Percentiles rank a stretch among this genome's conserved stretches.
These are phyloP conservation scores for Stegodyphus dumicola DNA, from an alignment of 1,140 invertebrate species.

Conservation along the genomic window DNA sequence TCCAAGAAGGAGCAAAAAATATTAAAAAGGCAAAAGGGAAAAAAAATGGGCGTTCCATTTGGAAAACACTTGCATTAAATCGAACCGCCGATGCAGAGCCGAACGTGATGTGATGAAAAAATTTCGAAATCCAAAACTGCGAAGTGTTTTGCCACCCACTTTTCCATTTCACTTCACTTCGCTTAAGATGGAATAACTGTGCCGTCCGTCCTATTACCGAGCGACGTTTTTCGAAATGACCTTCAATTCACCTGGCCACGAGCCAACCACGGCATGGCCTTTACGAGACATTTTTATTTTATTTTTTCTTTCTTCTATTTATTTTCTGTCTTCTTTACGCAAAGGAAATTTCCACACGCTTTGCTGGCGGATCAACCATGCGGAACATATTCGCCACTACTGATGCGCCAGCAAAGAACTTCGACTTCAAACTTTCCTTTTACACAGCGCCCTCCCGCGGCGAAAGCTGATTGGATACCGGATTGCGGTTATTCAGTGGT, in stretches of 20 bases:
- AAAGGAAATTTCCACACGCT: constrained; percentile 56
- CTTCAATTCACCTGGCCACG: constrained; percentile 55
- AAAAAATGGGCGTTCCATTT: neutral
- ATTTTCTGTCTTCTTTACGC: constrained; percentile 30
- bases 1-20: too few species aligned
- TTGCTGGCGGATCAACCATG: constrained; percentile 29
- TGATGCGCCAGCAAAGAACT: constrained; percentile 34
- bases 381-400: constrained; percentile 28
- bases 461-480: constrained; percentile 28
- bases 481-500: neutral
- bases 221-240: constrained; percentile 19
- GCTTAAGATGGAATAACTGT: constrained; percentile 48
- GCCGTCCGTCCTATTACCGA: constrained; percentile 38
- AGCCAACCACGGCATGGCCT: constrained; percentile 49
- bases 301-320: constrained; percentile 23
- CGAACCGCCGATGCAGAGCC: constrained; percentile 38
- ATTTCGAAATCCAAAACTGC: constrained; percentile 48
- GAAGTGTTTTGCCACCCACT: constrained; percentile 57
- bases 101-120: constrained; percentile 32
- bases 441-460: constrained; percentile 48
- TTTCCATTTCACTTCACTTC: constrained; percentile 57
- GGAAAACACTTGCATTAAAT: constrained; percentile 35
- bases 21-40: neutral
- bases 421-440: constrained; percentile 39
- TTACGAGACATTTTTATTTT: constrained; percentile 37